A percentile compares a stretch with the other conserved stretches of the same genome.
These are phyloP conservation scores for Cartodere bifasciata DNA, from an alignment of 2,888 invertebrate genomes.

Conservation along the genomic window DNA sequence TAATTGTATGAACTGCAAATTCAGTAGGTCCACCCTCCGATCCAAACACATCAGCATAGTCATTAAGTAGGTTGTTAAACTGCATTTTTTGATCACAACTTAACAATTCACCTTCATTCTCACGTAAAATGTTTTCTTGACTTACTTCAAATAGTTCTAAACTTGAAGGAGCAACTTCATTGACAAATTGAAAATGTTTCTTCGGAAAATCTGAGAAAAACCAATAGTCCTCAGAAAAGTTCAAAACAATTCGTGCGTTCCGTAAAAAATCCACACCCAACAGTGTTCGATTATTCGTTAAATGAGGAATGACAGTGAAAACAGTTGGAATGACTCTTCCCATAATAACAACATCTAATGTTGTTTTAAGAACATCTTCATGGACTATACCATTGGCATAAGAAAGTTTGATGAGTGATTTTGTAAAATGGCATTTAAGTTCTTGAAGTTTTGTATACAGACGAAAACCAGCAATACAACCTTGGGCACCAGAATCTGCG, in stretches of 20 bases:
- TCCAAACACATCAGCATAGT: conserved; percentile 6
- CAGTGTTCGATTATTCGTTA: conserved; percentile 2
- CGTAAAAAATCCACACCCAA: conserved; percentile 1
- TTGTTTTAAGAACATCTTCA: too few species aligned
- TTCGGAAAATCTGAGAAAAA: conserved; percentile 4
- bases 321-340: conserved; percentile 2
- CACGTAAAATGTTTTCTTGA: too few species aligned
- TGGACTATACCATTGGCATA: too few species aligned
- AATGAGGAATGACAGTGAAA: neutral
- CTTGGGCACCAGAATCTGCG: too few species aligned
- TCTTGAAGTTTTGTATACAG: too few species aligned
- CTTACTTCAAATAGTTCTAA: too few species aligned
- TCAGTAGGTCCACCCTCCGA: conserved; percentile 12
- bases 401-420: too few species aligned
- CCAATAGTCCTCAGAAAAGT: conserved; percentile 1
- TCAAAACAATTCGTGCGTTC: conserved; percentile 1
- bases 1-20: conserved; percentile 20
- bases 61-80: conserved; percentile 2
- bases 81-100: conserved; percentile 1
- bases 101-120: conserved; percentile 3
- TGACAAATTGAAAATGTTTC: too few species aligned
- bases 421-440: too few species aligned
- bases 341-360: conserved; percentile 1
- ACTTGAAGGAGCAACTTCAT: too few species aligned
- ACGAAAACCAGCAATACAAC: too few species aligned